Conservation (phyloP, 2,888 invertebrate genomes). For the Bedellia somnulentella region DNA sequence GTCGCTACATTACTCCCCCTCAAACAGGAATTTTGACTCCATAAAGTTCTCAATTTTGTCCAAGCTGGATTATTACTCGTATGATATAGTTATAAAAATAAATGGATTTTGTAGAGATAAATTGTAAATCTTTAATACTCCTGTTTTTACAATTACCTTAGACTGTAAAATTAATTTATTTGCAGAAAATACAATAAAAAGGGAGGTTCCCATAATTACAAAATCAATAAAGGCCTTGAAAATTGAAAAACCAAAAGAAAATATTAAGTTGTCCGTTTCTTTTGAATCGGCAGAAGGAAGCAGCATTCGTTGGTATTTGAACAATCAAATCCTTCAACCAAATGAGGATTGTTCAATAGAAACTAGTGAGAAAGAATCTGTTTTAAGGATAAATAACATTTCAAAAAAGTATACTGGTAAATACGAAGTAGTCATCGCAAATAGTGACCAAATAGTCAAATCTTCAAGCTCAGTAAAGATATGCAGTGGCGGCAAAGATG, state of each 20-base stretch:
- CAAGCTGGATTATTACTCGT: no score
- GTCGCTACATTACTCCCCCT: no score
- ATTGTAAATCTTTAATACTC: no score
- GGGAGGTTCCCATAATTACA: constrained; percentile 64
- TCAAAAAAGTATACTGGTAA: constrained; percentile 80
- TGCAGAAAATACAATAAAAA: constrained; percentile 13
- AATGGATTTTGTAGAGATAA: no score
- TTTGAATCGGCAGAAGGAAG: constrained; percentile 72
- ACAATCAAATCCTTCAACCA: constrained; percentile 73
- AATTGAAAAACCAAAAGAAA: constrained; percentile 69
- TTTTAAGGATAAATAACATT: constrained; percentile 66
- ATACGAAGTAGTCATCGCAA: constrained; percentile 84
- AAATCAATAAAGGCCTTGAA: constrained; percentile 77
- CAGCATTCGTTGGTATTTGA: constrained; percentile 83
- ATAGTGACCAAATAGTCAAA: constrained; percentile 75
- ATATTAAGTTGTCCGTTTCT: constrained; percentile 69
- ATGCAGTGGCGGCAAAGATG: constrained; percentile 60
- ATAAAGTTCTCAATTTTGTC: no score
- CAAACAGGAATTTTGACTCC: no score
- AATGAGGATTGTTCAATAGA: constrained; percentile 64
- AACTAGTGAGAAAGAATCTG: constrained; percentile 64
- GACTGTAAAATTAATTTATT: no score
- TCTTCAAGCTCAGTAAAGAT: constrained; percentile 83
- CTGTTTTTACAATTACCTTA: no score
- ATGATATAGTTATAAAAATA: no score